Evolutionary conservation across 2,888 invertebrate genomes (phyloP), one percentile per base, ranked within the genome.

Genomic region (Orchestes rusci): DNA sequence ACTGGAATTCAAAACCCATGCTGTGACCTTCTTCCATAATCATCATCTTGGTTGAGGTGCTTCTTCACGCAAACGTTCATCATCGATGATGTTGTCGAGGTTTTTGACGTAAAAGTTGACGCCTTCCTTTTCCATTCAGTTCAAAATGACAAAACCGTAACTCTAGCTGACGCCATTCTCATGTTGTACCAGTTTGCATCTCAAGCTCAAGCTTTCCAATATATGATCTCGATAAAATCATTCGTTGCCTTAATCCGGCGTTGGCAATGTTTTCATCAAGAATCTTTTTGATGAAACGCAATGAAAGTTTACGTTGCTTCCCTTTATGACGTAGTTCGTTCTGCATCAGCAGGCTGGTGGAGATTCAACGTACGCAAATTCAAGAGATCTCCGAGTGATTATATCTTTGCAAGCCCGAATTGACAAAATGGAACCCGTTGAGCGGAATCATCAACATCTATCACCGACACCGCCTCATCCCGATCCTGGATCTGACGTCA

Each of bases 21-120:
- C n/a, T n/a, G n/a, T n/a, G n/a, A n/a, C n/a, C n/a, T n/a, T n/a
- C n/a, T n/a, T n/a, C n/a, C n/a, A n/a, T n/a, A n/a, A n/a, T n/a
- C n/a, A n/a, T n/a, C n/a, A n/a, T n/a, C n/a, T n/a, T n/a, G n/a
- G n/a, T n/a, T n/a, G n/a, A n/a, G n/a, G n/a, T n/a, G n/a, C n/a
- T n/a, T n/a, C n/a, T n/a, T n/a, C n/a, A n/a, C n/a, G n/a, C n/a
- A n/a, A n/a, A n/a, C n/a, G n/a, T n/a, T n/a, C n/a, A n/a, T n/a
- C n/a, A n/a, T n/a, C n/a, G n/a, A n/a, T n/a, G n/a, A n/a, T n/a
- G n/a, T n/a, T n/a, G 13, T 90, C 91, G 70, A 99, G 96, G 72
- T 99, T 99, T 72, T 99, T 99, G 28, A 99, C 89, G 71, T 95
- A 99, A 3, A 99, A 95, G 70, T 99, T 97, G 50, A 95, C 96